Evolutionary conservation across 2,888 invertebrate species (phyloP).

Genomic region (Agriotes lineatus): DNA sequence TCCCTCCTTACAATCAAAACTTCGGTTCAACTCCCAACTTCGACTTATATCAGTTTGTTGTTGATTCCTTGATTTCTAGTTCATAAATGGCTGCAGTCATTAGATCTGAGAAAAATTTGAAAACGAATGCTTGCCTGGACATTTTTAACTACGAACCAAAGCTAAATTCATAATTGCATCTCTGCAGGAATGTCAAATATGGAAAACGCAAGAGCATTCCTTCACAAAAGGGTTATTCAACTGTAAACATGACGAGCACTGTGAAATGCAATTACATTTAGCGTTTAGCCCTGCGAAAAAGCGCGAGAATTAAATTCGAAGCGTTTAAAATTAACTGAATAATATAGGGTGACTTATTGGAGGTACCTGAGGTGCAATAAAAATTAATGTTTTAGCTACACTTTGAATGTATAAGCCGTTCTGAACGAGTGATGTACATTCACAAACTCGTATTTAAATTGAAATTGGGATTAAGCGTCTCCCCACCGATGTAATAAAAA

Average conservation of each 20-base stretch:
- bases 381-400: neutral
- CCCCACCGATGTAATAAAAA: too few relatives aligned
- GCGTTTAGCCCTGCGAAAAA: conserved; percentile 33
- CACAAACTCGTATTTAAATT: neutral
- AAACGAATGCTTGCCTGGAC: too few relatives aligned
- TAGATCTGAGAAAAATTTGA: too few relatives aligned
- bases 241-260: conserved; percentile 40
- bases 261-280: conserved; percentile 41
- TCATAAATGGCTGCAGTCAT: neutral
- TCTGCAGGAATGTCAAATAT: conserved; percentile 30
- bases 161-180: conserved; percentile 21
- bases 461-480: too few relatives aligned
- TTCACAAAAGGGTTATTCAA: conserved; percentile 37
- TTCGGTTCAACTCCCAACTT: neutral
- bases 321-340: conserved; percentile 38
- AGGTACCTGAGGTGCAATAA: conserved; percentile 8
- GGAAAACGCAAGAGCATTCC: conserved; percentile 28
- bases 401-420: neutral
- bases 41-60: conserved; percentile 2
- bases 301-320: conserved; percentile 35
- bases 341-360: conserved; percentile 23
- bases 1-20: neutral
- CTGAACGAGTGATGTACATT: neutral
- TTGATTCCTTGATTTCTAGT: neutral
- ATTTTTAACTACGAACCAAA: too few relatives aligned